A percentile compares a stretch with the other conserved stretches of the same genome.
Conservation (phyloP, 2,888 invertebrate species). For the Ephialtes manifestator region DNA sequence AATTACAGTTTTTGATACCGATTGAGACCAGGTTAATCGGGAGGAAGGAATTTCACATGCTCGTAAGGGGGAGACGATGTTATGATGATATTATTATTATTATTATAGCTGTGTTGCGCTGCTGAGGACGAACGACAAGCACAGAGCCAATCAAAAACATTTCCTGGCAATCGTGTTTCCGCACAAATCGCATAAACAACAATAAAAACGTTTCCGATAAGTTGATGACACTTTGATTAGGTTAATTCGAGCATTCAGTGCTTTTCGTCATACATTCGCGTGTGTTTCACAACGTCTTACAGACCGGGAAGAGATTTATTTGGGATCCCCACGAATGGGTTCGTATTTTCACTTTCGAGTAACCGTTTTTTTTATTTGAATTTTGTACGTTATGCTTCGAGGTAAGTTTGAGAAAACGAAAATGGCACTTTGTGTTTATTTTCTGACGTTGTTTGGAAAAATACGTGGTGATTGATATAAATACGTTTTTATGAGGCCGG, state of each 20-base stretch:
- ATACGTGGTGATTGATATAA: no score
- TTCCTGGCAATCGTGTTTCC: neutral
- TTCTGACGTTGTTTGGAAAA: no score
- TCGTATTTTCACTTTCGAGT: neutral
- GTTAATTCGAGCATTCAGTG: constrained; percentile 8
- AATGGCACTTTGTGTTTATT: neutral
- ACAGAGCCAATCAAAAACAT: neutral
- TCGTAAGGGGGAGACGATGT: constrained; percentile 2
- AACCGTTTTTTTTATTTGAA: neutral
- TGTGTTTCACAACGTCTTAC: neutral
- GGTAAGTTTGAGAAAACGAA: neutral
- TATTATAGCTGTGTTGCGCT: neutral
- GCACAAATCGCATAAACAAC: constrained; percentile 17
- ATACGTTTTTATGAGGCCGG: no score
- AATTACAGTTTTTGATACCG: no score
- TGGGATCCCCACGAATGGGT: neutral
- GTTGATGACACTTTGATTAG: constrained; percentile 19
- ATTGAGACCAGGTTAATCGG: no score
- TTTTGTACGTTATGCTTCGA: neutral
- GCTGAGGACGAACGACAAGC: neutral
- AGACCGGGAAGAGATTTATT: neutral
- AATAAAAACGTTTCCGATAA: neutral
- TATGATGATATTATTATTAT: no score
- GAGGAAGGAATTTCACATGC: no score
- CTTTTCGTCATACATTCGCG: neutral